phyloP scores from a whole-genome alignment of 2,797 vertebrate genomes.

The Neosalanx taihuensis region DNA sequence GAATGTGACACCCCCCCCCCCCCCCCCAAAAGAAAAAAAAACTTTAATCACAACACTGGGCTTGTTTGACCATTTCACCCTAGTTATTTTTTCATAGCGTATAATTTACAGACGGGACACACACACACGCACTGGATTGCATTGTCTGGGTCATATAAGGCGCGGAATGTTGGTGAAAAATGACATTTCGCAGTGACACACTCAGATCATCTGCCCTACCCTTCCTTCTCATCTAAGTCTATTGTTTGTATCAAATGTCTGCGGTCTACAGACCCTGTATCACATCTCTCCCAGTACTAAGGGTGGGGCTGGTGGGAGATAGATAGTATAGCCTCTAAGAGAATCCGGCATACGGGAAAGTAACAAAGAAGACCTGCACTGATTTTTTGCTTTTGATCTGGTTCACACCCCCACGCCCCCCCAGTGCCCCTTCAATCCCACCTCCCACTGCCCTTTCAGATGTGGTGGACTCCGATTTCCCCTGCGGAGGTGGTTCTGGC shows the following conservation, averaged over 20 bases:
- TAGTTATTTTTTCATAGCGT: conserved; percentile 55
- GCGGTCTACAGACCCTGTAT: too few species aligned
- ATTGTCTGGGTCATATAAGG: conserved; percentile 68
- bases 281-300: too few species aligned
- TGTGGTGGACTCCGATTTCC: conserved; percentile 60
- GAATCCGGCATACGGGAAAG: too few species aligned
- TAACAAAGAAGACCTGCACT: background rate
- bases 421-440: conserved; percentile 10
- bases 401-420: background rate
- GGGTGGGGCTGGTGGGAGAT: too few species aligned
- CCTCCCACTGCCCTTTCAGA: conserved; percentile 31
- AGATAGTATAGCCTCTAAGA: too few species aligned
- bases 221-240: conserved; percentile 8
- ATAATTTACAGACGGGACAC: conserved; percentile 13
- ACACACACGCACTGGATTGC: conserved; percentile 5
- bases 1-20: conserved; percentile 21
- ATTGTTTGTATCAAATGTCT: conserved; percentile 16
- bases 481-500: conserved; percentile 53
- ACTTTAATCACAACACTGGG: conserved; percentile 55
- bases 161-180: conserved; percentile 70
- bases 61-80: conserved; percentile 51
- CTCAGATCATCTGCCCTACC: background rate
- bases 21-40: conserved; percentile 18
- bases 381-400: conserved; percentile 25
- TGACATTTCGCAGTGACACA: conserved; percentile 68